Conservation (phyloP, 2,888 invertebrate species). For the Epinotia demarniana region DNA sequence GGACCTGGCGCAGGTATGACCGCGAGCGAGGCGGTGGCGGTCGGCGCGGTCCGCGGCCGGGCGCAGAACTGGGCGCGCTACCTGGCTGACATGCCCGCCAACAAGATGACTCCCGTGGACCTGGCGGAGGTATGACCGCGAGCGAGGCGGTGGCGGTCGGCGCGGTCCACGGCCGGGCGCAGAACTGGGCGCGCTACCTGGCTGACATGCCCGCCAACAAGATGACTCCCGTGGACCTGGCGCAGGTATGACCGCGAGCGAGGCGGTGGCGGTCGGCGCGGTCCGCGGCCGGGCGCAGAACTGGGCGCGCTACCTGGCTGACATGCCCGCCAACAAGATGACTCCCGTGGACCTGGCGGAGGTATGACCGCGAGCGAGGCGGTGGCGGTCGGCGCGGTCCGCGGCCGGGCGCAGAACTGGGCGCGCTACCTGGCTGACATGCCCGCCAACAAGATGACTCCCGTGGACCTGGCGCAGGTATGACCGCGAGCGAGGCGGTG, state of each 20-base stretch:
- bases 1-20: conserved; percentile 85
- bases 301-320: no score
- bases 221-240: conserved; percentile 91
- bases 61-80: conserved; percentile 90
- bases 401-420: no score
- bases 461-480: conserved; percentile 87
- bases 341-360: conserved; percentile 90
- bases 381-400: neutral
- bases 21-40: neutral
- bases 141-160: neutral
- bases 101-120: conserved; percentile 90
- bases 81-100: conserved; percentile 90
- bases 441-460: conserved; percentile 89
- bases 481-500: neutral
- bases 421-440: no score
- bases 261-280: neutral
- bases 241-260: conserved; percentile 69
- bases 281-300: no score
- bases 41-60: no score
- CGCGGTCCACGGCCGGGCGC: conserved; percentile 55
- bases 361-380: conserved; percentile 53
- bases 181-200: conserved; percentile 90
- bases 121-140: conserved; percentile 83
- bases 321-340: conserved; percentile 86
- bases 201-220: conserved; percentile 90